Evolutionary conservation across 2,113 vertebrate species (phyloP).

Genomic region (Chaetodon trifascialis): DNA sequence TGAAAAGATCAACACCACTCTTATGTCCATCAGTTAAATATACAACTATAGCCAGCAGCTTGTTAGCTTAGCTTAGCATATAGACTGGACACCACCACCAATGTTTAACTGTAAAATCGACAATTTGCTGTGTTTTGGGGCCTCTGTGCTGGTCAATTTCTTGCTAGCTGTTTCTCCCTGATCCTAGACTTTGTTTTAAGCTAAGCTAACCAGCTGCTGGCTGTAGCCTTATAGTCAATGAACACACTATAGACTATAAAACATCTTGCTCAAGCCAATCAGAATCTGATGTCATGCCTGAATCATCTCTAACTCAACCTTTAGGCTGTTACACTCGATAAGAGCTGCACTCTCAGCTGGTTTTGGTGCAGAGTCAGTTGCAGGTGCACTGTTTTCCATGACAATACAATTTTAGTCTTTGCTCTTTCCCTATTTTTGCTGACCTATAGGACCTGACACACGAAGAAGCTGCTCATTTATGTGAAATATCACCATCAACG

Average conservation of each 20-base stretch:
- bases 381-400: conserved; percentile 19
- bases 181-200: background rate
- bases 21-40: too few species aligned
- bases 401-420: background rate
- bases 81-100: background rate
- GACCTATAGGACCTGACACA: background rate
- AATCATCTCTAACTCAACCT: conserved; percentile 12
- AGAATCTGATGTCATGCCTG: background rate
- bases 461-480: background rate
- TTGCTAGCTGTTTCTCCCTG: too few species aligned
- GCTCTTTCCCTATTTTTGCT: background rate
- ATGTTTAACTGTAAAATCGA: too few species aligned
- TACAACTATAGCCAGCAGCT: background rate
- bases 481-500: background rate
- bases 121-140: too few species aligned
- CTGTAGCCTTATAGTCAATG: too few species aligned
- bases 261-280: background rate
- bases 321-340: conserved; percentile 12
- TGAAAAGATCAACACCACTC: too few species aligned
- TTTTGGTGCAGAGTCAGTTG: conserved; percentile 20
- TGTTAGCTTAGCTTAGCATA: background rate
- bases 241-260: background rate
- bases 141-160: too few species aligned
- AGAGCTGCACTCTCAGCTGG: conserved; percentile 26
- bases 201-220: background rate